Conservation (phyloP, 2,888 invertebrate genomes). For the Microctonus hyperodae region DNA sequence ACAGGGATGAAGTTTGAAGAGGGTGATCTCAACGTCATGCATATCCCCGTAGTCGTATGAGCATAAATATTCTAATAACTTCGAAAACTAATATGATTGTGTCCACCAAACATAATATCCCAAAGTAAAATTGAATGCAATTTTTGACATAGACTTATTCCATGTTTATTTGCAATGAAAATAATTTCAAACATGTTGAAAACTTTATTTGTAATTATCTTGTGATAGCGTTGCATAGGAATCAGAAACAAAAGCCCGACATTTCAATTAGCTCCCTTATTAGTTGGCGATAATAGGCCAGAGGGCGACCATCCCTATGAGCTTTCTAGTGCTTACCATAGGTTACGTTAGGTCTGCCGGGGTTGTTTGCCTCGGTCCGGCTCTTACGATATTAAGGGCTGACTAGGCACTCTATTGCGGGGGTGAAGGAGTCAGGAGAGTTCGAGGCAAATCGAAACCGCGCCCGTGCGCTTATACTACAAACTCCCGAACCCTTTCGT, state of each 20-base stretch:
- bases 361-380: slow-evolving; percentile 60
- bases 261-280: slow-evolving; percentile 62
- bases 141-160: slow-evolving; percentile 28
- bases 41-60: slow-evolving; percentile 2
- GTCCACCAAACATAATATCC: slow-evolving; percentile 38
- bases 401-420: slow-evolving; percentile 56
- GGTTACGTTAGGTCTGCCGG: slow-evolving; percentile 51
- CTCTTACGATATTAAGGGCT: slow-evolving; percentile 63
- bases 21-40: slow-evolving; percentile 6
- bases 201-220: neutral
- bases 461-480: slow-evolving; percentile 26
- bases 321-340: slow-evolving; percentile 59
- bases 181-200: neutral
- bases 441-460: slow-evolving; percentile 3
- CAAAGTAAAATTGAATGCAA: slow-evolving; percentile 35
- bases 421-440: slow-evolving; percentile 25
- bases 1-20: neutral
- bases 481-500: slow-evolving; percentile 38
- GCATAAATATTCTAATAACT: slow-evolving; percentile 57
- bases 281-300: slow-evolving; percentile 62
- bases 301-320: slow-evolving; percentile 33
- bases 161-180: neutral
- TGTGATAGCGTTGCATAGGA: neutral
- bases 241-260: slow-evolving; percentile 52
- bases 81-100: slow-evolving; percentile 55